Conservation (phyloP, 2,888 invertebrate species). For the Temnothorax ravouxi region DNA sequence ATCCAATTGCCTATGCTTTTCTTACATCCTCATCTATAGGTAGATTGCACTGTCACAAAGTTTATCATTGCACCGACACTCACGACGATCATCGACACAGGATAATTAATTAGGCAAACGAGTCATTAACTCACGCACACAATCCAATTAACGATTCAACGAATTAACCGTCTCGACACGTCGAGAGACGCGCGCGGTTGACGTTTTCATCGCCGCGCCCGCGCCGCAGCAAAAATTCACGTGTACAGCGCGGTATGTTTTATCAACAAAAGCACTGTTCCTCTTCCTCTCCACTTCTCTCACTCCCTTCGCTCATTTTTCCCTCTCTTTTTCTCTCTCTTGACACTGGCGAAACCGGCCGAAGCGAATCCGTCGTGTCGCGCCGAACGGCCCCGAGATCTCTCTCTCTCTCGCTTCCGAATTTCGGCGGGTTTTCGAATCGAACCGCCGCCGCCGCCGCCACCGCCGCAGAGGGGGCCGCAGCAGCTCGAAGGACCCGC, state of each 20-base stretch:
- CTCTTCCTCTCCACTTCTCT: background rate
- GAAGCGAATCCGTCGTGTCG: background rate
- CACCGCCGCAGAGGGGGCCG: background rate
- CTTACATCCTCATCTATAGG: background rate
- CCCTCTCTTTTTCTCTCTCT: background rate
- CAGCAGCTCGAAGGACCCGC: conserved; percentile 18
- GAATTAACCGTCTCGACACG: background rate
- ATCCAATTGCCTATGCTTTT: background rate
- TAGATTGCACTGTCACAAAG: conserved; percentile 10
- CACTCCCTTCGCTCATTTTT: background rate
- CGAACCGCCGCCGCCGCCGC: conserved; percentile 1
- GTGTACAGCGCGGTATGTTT: background rate
- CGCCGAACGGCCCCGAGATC: conserved; percentile 8
- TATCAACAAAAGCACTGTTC: conserved; percentile 21
- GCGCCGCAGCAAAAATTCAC: conserved; percentile 29
- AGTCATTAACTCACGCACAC: background rate
- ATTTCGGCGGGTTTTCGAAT: conserved; percentile 46
- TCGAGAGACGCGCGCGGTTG: background rate
- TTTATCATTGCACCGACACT: background rate
- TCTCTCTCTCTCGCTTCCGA: conserved; percentile 8
- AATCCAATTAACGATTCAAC: background rate
- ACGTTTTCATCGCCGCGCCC: conserved; percentile 18
- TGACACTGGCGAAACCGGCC: conserved; percentile 1
- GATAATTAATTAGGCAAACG: background rate
- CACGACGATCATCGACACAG: background rate